Percentiles rank a stretch among this genome's conserved stretches.
Evolutionary conservation across 1,140 invertebrate genomes (phyloP).

Genomic region (Zaprionus gabonicus): DNA sequence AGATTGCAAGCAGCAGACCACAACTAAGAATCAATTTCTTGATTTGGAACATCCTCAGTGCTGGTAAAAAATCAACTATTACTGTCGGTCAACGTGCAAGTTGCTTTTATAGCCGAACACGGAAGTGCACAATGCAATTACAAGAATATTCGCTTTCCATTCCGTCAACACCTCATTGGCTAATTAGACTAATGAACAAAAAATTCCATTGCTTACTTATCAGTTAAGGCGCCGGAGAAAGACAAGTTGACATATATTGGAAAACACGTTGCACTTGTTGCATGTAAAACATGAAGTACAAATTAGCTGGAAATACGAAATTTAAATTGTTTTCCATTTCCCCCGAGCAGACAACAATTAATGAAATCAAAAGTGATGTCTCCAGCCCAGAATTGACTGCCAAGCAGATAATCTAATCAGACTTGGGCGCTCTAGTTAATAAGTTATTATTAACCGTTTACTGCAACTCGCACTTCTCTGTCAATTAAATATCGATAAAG

Average conservation of each 20-base stretch:
- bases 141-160: conserved; percentile 48
- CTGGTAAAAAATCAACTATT: conserved; percentile 29
- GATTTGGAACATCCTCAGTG: conserved; percentile 35
- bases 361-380: not conserved
- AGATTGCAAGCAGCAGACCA: conserved; percentile 24
- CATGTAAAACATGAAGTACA: conserved; percentile 27
- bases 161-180: not conserved
- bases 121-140: conserved; percentile 33
- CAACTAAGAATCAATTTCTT: conserved; percentile 27
- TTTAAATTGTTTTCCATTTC: conserved; percentile 18
- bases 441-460: conserved; percentile 20
- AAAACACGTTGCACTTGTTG: conserved; percentile 18
- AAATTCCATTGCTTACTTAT: conserved; percentile 20
- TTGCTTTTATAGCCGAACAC: conserved; percentile 58
- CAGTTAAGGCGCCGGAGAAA: conserved; percentile 20
- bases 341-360: not conserved
- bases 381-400: not conserved
- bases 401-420: not conserved
- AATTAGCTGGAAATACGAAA: conserved; percentile 28
- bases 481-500: conserved; percentile 12
- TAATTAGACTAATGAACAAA: conserved; percentile 62
- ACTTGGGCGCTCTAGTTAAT: conserved; percentile 35
- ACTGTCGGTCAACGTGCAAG: not conserved
- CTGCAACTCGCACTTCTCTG: not conserved
- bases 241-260: conserved; percentile 12